Evolutionary conservation across 2,888 invertebrate species (phyloP).

Genomic region (Brachyptera putata): DNA sequence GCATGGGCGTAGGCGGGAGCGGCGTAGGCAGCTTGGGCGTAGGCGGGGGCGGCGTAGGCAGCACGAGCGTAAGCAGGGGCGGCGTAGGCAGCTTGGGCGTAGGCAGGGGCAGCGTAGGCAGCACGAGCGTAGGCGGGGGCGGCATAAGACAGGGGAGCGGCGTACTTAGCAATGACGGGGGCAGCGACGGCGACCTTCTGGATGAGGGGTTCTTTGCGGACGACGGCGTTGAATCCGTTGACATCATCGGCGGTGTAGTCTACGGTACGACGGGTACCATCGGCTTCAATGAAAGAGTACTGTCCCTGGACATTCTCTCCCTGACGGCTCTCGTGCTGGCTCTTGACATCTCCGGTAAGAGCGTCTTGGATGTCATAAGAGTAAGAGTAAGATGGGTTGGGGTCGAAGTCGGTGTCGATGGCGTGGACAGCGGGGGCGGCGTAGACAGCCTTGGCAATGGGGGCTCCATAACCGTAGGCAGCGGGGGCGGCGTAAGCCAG

Average conservation of each 20-base stretch:
- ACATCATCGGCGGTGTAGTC: constrained; percentile 32
- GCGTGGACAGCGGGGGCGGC: constrained; percentile 24
- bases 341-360: constrained; percentile 33
- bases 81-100: constrained; percentile 4
- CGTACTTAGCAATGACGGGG: constrained; percentile 25
- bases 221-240: constrained; percentile 34
- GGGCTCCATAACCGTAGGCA: constrained; percentile 12
- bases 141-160: constrained; percentile 27
- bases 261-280: constrained; percentile 31
- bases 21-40: constrained; percentile 12
- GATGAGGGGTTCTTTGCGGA: constrained; percentile 26
- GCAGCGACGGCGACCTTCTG: constrained; percentile 25
- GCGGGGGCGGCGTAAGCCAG: constrained; percentile 17
- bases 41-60: constrained; percentile 17
- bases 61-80: constrained; percentile 26
- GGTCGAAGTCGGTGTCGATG: constrained; percentile 31
- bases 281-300: constrained; percentile 32
- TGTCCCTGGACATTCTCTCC: constrained; percentile 31
- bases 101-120: constrained; percentile 24
- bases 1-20: constrained; percentile 11
- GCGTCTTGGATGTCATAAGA: constrained; percentile 30
- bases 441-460: constrained; percentile 20
- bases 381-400: constrained; percentile 31
- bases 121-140: constrained; percentile 12
- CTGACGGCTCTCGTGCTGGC: constrained; percentile 30